Base-by-base conservation (phyloP, 2,888 invertebrate genomes). In the Pyralis farinalis region DNA sequence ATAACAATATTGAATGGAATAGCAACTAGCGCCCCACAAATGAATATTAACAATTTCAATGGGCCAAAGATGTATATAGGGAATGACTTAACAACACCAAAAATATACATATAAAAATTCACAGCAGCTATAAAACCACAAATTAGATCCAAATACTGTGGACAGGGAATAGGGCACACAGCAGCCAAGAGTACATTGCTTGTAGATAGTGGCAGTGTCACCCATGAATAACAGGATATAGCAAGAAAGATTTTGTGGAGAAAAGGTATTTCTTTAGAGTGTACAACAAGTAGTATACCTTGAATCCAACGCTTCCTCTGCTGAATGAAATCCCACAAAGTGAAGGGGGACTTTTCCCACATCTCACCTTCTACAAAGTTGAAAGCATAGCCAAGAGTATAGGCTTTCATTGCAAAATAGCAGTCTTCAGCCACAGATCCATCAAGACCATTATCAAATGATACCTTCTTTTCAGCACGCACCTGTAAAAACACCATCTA, bases 391-490 rank as follows among this genome's bases (percentile, higher is more conserved):
- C 98, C 98, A 75, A 96, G 93, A 48, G 93, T 92, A 77, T 94
- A 97, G 1, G 98, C 98, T 51, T 96, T 94, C 97, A 98, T 98
- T 11, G 97, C 97, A 82, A 98, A 98, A 78, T 94, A 98, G 71
- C 98, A 98, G 77, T 98, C 98, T 81, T 98, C 98, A 11, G 98
- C 98, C n/a, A 98, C 96, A 0, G 98, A 98, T 11, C 98, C 98
- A 79, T 98, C 98, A 48, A 96, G 90, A 9, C 98, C 98, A 80
- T 98, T 98, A 84, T 98, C 98, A 84, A 97, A 98, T 0, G 97
- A 96, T 0, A 98, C 98, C 53, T 93, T 91, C 54, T 94, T 93
- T 77, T 98, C 98, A n/a, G 97, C 97, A 60, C 92, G 92, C 51
- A 96, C 94, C 97, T 97, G 77, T 4, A 91, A 90, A 27, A 8